phyloP scores from a whole-genome alignment of 2,797 vertebrate species.

The Dipus sagitta region DNA sequence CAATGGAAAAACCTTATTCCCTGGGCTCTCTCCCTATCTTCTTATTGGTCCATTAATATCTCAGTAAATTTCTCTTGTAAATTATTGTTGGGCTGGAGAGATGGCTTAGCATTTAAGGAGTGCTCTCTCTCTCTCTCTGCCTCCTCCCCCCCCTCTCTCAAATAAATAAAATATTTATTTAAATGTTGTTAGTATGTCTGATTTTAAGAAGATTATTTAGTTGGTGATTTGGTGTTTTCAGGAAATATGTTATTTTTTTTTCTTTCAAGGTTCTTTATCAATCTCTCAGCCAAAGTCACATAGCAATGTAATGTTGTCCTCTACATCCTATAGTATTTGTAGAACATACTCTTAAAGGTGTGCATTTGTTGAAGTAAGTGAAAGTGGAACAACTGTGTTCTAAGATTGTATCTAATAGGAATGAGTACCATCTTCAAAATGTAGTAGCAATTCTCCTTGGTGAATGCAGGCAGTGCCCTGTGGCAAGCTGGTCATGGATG shows the following conservation, averaged over 20 bases:
- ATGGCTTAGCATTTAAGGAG: no score
- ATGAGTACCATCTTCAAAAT: background rate
- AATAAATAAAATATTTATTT: no score
- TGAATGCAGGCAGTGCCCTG: background rate
- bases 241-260: background rate
- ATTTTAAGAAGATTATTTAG: background rate
- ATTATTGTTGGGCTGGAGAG: background rate
- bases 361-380: background rate
- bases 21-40: background rate
- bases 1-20: background rate
- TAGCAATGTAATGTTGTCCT: background rate
- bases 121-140: no score
- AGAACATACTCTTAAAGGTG: background rate
- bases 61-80: background rate
- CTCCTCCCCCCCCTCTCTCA: no score
- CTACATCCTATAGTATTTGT: background rate
- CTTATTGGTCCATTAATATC: background rate
- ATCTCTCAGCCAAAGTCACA: background rate
- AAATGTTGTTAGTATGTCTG: background rate
- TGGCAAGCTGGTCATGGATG: background rate
- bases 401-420: background rate
- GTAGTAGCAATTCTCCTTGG: background rate
- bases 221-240: conserved; percentile 4
- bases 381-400: background rate
- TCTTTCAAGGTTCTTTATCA: background rate